These are phyloP conservation scores for Ischnus inquisitorius DNA, from an alignment of 2,888 invertebrate species.

Conservation along the genomic window DNA sequence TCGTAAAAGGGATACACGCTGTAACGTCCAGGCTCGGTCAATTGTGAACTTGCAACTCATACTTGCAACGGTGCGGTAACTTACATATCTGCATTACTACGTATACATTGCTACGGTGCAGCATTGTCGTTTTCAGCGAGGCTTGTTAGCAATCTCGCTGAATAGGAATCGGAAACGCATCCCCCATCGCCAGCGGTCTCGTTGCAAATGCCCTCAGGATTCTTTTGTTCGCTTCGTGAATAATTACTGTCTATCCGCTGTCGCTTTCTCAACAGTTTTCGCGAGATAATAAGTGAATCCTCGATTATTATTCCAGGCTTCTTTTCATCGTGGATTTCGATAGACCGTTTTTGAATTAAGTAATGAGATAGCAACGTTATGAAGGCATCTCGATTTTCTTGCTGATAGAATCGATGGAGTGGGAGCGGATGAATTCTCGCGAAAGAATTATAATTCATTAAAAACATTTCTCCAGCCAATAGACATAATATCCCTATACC, in stretches of 20 bases:
- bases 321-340: background rate
- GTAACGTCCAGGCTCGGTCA: background rate
- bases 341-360: background rate
- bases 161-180: conserved; percentile 39
- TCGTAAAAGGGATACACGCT: conserved; percentile 14
- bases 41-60: background rate
- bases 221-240: conserved; percentile 37
- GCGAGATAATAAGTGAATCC: conserved; percentile 26
- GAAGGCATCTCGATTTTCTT: background rate
- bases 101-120: background rate
- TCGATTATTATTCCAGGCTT: background rate
- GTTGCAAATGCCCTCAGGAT: conserved; percentile 3
- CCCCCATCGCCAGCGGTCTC: background rate
- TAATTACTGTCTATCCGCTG: conserved; percentile 6
- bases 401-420: background rate
- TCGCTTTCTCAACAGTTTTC: conserved; percentile 5
- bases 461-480: background rate
- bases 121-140: conserved; percentile 34
- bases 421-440: background rate
- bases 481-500: no score
- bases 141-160: conserved; percentile 30
- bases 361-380: background rate
- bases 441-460: background rate
- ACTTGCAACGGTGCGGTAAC: background rate
- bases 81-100: background rate